Percentiles rank a stretch among this genome's conserved stretches.
Evolutionary conservation across 1,140 invertebrate species (phyloP).

Genomic region (Lithobius niger): DNA sequence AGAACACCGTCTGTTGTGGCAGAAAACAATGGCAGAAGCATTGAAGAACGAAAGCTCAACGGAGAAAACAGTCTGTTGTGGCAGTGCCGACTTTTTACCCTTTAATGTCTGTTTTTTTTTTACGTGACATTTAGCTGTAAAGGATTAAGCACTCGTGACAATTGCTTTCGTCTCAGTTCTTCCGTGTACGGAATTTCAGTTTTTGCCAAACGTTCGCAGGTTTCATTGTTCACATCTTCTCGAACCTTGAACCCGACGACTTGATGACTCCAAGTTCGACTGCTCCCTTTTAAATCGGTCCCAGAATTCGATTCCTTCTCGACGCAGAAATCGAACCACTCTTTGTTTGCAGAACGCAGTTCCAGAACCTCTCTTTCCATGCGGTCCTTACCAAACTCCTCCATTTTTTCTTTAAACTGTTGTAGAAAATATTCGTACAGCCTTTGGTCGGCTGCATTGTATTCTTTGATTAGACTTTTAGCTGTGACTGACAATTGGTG

Average conservation of each 20-base stretch:
- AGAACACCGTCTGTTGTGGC: not conserved
- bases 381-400: not conserved
- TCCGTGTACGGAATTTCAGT: slow-evolving; percentile 3
- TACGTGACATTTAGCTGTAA: not conserved
- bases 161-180: slow-evolving; percentile 1
- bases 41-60: not conserved
- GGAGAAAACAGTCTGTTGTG: not conserved
- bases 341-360: not conserved
- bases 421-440: slow-evolving; percentile 4
- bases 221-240: not conserved
- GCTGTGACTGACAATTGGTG: not conserved
- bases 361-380: slow-evolving; percentile 1
- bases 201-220: slow-evolving; percentile 4
- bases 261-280: not conserved
- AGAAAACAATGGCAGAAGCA: not conserved
- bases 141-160: not conserved
- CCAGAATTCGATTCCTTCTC: not conserved
- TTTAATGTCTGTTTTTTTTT: not conserved
- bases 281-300: not conserved
- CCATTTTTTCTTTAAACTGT: not conserved
- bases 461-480: not conserved
- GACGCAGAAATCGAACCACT: slow-evolving; percentile 2
- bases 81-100: not conserved
- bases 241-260: slow-evolving; percentile 1
- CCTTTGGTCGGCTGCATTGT: slow-evolving; percentile 6